These are phyloP conservation scores for Gymnocypris eckloni DNA, from an alignment of 2,797 vertebrate species.

Conservation along the genomic window DNA sequence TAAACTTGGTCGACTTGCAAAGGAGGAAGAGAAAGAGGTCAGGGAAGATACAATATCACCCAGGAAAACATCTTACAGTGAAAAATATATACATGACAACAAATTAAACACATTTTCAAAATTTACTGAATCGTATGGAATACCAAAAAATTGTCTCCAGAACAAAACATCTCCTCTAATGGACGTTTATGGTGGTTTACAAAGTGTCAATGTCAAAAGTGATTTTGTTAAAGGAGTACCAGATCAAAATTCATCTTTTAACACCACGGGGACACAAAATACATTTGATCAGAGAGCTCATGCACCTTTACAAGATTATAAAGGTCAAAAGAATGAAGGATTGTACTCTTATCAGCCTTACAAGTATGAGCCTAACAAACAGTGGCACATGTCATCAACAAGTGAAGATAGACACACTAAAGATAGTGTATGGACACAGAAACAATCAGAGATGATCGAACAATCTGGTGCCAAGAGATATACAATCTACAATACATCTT, in stretches of 20 bases:
- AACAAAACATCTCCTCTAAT: slow-evolving; percentile 53
- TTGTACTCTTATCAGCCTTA: slow-evolving; percentile 55
- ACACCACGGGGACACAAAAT: slow-evolving; percentile 27
- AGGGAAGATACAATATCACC: slow-evolving; percentile 16
- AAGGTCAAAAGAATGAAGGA: slow-evolving; percentile 50
- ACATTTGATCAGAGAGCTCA: slow-evolving; percentile 61
- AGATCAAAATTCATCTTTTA: slow-evolving; percentile 24
- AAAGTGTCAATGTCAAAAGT: slow-evolving; percentile 52
- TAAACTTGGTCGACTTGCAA: slow-evolving; percentile 52
- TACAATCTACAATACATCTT: slow-evolving; percentile 60
- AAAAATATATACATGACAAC: slow-evolving; percentile 46
- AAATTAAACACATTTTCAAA: slow-evolving; percentile 12
- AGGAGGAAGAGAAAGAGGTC: slow-evolving; percentile 51
- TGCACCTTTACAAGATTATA: slow-evolving; percentile 30
- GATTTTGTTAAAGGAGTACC: slow-evolving; percentile 50
- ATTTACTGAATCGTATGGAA: slow-evolving; percentile 16
- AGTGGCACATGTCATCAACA: slow-evolving; percentile 52
- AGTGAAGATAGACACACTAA: slow-evolving; percentile 28
- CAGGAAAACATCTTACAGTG: slow-evolving; percentile 51
- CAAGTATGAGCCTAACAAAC: slow-evolving; percentile 56
- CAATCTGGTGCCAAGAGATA: slow-evolving; percentile 67
- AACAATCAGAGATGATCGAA: slow-evolving; percentile 48
- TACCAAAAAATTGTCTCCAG: slow-evolving; percentile 51
- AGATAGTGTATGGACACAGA: slow-evolving; percentile 14
- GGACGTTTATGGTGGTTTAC: slow-evolving; percentile 44